Conservation (phyloP, 2,888 invertebrate species). For the Perithous albicinctus region DNA sequence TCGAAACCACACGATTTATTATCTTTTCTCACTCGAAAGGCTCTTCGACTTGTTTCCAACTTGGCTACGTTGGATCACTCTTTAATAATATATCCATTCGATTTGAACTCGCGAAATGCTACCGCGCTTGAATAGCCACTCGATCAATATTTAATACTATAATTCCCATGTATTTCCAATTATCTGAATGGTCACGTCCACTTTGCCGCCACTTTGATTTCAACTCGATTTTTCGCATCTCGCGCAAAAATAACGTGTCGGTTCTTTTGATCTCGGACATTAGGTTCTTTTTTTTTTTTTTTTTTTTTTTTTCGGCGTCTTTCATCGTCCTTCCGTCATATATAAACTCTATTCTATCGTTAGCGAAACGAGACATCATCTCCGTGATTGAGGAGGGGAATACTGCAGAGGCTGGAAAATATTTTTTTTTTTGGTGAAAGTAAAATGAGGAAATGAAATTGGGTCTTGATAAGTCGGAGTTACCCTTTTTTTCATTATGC, state of each 20-base stretch:
- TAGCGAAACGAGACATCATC: neutral
- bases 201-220: conserved; percentile 53
- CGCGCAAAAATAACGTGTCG: conserved; percentile 37
- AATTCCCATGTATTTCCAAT: conserved; percentile 59
- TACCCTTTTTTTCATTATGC: too few species aligned
- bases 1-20: conserved; percentile 53
- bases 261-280: conserved; percentile 55
- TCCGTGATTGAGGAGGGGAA: too few species aligned
- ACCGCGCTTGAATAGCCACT: conserved; percentile 30
- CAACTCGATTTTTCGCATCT: neutral
- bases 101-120: conserved; percentile 39
- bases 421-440: too few species aligned
- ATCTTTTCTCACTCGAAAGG: conserved; percentile 38
- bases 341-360: conserved; percentile 8
- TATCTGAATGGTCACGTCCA: conserved; percentile 55
- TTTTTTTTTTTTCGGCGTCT: neutral
- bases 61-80: neutral
- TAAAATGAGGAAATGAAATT: too few species aligned
- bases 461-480: too few species aligned
- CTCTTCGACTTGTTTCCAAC: conserved; percentile 1
- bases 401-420: too few species aligned
- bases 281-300: too few species aligned
- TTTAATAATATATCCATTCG: conserved; percentile 9
- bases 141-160: conserved; percentile 59
- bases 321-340: neutral